phyloP scores from a whole-genome alignment of 2,888 invertebrate species.

The Dilophus febrilis region DNA sequence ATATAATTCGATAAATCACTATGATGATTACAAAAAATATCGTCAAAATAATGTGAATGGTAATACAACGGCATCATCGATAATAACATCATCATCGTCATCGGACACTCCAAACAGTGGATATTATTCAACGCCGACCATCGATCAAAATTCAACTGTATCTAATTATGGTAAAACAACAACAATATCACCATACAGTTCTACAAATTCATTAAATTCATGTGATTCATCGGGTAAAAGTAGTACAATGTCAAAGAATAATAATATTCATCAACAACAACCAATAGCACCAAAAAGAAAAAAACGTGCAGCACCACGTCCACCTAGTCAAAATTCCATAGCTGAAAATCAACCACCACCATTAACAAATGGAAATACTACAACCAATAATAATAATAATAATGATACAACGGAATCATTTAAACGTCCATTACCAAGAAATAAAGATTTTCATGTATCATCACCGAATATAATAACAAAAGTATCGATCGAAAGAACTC shows the following conservation, averaged over 20 bases:
- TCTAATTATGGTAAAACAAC: too few relatives aligned
- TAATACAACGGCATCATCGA: slow-evolving; percentile 10
- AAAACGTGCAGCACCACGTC: slow-evolving; percentile 26
- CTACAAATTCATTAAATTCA: slow-evolving; percentile 29
- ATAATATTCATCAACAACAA: slow-evolving; percentile 11
- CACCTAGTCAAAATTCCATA: slow-evolving; percentile 26
- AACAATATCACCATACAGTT: slow-evolving; percentile 30
- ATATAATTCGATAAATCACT: slow-evolving; percentile 16
- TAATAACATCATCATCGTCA: slow-evolving; percentile 24
- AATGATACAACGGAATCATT: not conserved
- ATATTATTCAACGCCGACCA: not conserved
- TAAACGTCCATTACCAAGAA: slow-evolving; percentile 10
- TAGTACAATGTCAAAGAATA: slow-evolving; percentile 15
- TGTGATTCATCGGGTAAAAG: slow-evolving; percentile 29
- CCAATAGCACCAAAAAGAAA: slow-evolving; percentile 23
- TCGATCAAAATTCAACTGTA: not conserved
- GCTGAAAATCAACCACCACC: slow-evolving; percentile 15
- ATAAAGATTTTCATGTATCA: slow-evolving; percentile 24
- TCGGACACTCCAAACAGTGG: slow-evolving; percentile 12
- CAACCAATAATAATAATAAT: not conserved
- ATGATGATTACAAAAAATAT: slow-evolving; percentile 25
- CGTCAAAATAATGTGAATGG: slow-evolving; percentile 15
- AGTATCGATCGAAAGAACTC: not conserved
- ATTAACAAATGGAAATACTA: slow-evolving; percentile 9
- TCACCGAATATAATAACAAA: slow-evolving; percentile 22